Evolutionary conservation across 2,113 vertebrate genomes (phyloP).

Genomic region (Oreochromis aureus): DNA sequence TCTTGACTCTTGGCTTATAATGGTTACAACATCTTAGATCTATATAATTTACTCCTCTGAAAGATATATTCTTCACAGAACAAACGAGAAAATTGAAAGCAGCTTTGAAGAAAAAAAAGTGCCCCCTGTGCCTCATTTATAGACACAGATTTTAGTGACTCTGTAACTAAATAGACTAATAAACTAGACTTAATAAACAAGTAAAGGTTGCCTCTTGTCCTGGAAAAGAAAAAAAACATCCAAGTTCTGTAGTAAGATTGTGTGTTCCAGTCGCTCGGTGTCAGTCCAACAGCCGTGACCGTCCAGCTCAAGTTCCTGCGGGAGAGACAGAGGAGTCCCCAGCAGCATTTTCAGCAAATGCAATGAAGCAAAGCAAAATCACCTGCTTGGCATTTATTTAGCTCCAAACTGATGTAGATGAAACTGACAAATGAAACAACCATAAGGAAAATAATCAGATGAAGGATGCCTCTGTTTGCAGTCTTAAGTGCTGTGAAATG

Average conservation of each 20-base stretch:
- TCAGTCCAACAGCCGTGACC: accelerated
- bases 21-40: neutral
- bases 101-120: neutral
- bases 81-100: neutral
- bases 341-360: neutral
- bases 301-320: neutral
- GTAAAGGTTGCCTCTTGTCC: neutral
- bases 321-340: neutral
- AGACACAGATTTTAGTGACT: neutral
- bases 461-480: neutral
- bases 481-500: neutral
- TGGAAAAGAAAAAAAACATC: accelerated
- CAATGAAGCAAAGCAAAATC: neutral
- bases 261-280: accelerated
- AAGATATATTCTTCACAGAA: neutral
- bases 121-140: neutral
- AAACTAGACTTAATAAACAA: neutral
- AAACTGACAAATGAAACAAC: neutral
- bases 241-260: neutral
- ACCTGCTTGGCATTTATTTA: neutral
- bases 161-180: neutral
- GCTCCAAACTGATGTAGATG: neutral
- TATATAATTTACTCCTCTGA: neutral
- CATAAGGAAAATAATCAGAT: neutral
- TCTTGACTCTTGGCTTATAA: neutral